These are phyloP conservation scores for Parasteatoda lunata DNA, from an alignment of 2,888 invertebrate genomes.

Conservation along the genomic window DNA sequence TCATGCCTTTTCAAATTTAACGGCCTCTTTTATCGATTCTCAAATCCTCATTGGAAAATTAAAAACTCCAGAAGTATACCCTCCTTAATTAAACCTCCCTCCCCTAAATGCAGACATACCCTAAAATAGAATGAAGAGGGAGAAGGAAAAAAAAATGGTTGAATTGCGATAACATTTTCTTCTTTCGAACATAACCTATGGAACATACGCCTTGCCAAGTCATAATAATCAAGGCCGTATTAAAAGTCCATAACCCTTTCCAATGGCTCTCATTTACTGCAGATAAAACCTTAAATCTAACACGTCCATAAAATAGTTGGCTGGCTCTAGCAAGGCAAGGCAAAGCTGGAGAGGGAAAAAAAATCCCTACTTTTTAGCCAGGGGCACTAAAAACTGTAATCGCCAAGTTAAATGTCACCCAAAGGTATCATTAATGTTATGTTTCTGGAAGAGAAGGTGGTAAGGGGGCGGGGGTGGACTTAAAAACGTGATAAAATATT, in stretches of 20 bases:
- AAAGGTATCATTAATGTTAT: conserved; percentile 38
- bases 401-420: conserved; percentile 49
- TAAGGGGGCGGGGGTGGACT: background rate
- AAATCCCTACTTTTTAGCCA: conserved; percentile 18
- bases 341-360: background rate
- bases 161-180: background rate
- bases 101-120: background rate
- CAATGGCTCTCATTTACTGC: conserved; percentile 27
- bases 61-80: background rate
- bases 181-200: background rate
- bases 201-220: background rate
- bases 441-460: conserved; percentile 1
- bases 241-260: conserved; percentile 44
- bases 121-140: background rate
- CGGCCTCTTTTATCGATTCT: background rate
- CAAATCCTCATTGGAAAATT: background rate
- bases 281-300: conserved; percentile 38
- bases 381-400: conserved; percentile 47
- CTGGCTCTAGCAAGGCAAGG: background rate
- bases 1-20: background rate
- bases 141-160: background rate
- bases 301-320: conserved; percentile 17
- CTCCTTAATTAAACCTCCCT: background rate
- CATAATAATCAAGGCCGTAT: conserved; percentile 41
- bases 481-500: conserved; percentile 34